Conservation (phyloP, 1,140 invertebrate species). For the Rhopalosiphum padi region DNA sequence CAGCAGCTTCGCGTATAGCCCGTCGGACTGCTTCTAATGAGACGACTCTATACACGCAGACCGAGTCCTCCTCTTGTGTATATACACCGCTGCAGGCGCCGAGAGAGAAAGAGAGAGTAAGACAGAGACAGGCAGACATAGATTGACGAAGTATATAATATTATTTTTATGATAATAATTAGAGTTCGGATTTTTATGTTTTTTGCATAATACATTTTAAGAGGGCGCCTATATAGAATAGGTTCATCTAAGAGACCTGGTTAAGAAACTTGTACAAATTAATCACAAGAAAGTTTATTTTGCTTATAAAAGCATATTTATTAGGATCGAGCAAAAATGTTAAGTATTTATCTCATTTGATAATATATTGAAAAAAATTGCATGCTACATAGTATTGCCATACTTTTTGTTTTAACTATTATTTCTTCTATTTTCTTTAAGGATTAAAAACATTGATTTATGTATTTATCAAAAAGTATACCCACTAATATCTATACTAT, state of each 20-base stretch:
- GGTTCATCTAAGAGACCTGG: background rate
- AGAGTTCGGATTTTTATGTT: background rate
- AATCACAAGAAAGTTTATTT: background rate
- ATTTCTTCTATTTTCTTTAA: background rate
- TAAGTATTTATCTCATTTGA: background rate
- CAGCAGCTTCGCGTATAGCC: background rate
- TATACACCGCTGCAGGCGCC: background rate
- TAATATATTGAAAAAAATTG: background rate
- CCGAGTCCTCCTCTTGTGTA: background rate
- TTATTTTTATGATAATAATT: background rate
- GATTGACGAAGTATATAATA: background rate
- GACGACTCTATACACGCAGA: background rate
- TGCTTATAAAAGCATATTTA: background rate
- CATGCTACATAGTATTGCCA: too few relatives aligned
- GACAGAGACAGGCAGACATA: background rate
- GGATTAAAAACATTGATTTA: too few relatives aligned
- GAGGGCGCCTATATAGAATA: background rate
- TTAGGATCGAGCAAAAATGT: background rate
- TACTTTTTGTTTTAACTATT: background rate
- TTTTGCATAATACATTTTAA: background rate
- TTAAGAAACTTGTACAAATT: background rate
- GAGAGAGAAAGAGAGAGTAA: background rate
- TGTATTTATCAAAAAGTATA: too few relatives aligned
- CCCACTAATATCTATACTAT: too few relatives aligned
- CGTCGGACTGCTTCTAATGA: slow-evolving; percentile 6